A percentile compares a stretch with the other conserved stretches of the same genome.
These are phyloP conservation scores for Corella eumyota DNA, from an alignment of 23 tunicate genomes.

Conservation along the genomic window DNA sequence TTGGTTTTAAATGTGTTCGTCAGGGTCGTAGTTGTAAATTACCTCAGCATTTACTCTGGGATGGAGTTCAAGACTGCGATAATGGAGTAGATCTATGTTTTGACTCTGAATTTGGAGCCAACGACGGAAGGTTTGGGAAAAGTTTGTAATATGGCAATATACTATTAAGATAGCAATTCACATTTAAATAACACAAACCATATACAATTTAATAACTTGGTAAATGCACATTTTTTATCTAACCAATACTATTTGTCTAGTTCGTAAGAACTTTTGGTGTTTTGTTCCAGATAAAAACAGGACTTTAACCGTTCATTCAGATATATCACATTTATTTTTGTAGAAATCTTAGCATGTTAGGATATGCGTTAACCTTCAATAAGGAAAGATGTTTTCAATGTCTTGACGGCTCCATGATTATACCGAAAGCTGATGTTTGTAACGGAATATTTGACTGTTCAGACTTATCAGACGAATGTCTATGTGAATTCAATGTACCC, in stretches of 20 bases:
- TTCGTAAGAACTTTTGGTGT: no score
- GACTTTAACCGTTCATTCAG: no score
- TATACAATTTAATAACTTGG: no score
- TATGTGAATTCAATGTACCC: conserved; percentile 16
- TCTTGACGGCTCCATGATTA: conserved; percentile 23
- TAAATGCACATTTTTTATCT: no score
- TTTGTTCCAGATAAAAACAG: no score
- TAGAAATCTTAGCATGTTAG: no score
- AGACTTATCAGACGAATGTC: conserved; percentile 85
- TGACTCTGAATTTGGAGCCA: background rate
- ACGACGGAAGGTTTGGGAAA: background rate
- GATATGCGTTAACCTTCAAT: no score
- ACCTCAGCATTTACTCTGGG: conserved; percentile 64
- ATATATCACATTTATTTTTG: no score
- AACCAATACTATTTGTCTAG: no score
- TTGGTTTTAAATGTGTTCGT: conserved; percentile 63
- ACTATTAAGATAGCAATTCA: no score
- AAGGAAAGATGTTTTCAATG: conserved; percentile 71
- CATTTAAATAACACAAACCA: no score
- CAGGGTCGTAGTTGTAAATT: conserved; percentile 39
- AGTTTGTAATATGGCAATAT: no score
- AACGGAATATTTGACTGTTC: conserved; percentile 67
- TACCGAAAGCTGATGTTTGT: conserved; percentile 42
- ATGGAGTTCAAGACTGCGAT: conserved; percentile 69
- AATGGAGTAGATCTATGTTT: conserved; percentile 56